A percentile compares a stretch with the other conserved stretches of the same genome.
These are phyloP conservation scores for Agrotis exclamationis DNA, from an alignment of 2,888 invertebrate species.

Conservation along the genomic window DNA sequence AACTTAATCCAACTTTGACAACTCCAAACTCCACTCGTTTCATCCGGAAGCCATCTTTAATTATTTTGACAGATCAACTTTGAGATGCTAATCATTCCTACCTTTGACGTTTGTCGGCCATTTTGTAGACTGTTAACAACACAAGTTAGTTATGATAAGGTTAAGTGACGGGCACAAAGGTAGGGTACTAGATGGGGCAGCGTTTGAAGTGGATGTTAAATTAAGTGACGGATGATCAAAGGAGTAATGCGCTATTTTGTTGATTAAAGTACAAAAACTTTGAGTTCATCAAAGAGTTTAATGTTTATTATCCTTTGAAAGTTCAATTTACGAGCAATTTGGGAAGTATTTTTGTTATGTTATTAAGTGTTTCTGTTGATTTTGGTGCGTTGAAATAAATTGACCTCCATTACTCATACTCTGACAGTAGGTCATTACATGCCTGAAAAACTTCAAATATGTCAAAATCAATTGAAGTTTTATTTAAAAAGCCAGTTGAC, in stretches of 20 bases:
- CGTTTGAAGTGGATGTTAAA: constrained; percentile 18
- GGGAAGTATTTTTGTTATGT: constrained; percentile 9
- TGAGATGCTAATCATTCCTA: constrained; percentile 25
- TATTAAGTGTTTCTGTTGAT: constrained; percentile 11
- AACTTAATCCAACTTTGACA: constrained; percentile 39
- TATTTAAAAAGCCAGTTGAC: neutral
- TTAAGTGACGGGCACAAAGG: constrained; percentile 41
- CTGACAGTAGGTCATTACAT: no score
- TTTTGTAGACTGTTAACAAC: constrained; percentile 37
- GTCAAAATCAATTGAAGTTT: neutral
- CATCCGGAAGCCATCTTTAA: constrained; percentile 48
- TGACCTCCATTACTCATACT: no score
- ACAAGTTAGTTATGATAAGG: constrained; percentile 27
- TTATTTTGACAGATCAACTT: constrained; percentile 59
- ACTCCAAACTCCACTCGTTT: constrained; percentile 3
- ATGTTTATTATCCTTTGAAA: constrained; percentile 5
- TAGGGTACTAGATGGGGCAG: constrained; percentile 8
- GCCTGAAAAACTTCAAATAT: no score
- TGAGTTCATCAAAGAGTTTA: constrained; percentile 29
- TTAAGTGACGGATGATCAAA: constrained; percentile 37
- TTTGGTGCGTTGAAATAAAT: neutral
- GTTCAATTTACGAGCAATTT: constrained; percentile 6
- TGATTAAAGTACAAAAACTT: constrained; percentile 17
- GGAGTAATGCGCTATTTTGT: neutral
- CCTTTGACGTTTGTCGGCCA: constrained; percentile 41